Conservation (phyloP, 1,140 invertebrate species). For the Philotrypesis tridentata region DNA sequence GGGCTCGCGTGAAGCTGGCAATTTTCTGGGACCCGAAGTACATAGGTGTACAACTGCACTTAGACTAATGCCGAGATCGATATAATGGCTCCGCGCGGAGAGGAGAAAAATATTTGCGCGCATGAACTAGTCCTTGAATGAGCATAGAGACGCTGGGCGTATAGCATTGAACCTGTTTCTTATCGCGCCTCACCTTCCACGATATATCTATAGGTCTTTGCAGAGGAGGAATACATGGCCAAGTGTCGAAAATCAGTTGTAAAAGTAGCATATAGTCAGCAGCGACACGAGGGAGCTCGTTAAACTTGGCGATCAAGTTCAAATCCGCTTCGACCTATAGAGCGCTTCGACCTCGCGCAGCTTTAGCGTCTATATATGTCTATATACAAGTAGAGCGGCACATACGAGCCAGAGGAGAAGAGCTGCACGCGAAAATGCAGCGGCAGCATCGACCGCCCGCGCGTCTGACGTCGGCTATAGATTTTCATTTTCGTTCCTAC, state of each 20-base stretch:
- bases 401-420: too few relatives aligned
- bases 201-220: too few relatives aligned
- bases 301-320: constrained; percentile 26
- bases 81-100: not conserved
- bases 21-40: too few relatives aligned
- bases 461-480: too few relatives aligned
- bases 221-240: too few relatives aligned
- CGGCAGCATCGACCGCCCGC: not conserved
- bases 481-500: too few relatives aligned
- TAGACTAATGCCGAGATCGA: not conserved
- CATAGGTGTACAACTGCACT: too few relatives aligned
- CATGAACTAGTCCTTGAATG: not conserved
- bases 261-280: too few relatives aligned
- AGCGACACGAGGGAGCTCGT: too few relatives aligned
- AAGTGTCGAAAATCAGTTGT: too few relatives aligned
- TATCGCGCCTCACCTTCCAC: not conserved
- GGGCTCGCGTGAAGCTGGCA: too few relatives aligned
- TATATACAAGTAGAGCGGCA: not conserved
- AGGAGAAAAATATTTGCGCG: too few relatives aligned
- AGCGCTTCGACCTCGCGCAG: constrained; percentile 35
- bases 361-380: not conserved
- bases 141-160: not conserved
- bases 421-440: not conserved
- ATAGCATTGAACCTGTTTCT: not conserved
- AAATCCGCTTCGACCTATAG: constrained; percentile 31